These are phyloP conservation scores for Esox masquinongy DNA, from an alignment of 2,797 vertebrate species.

Conservation along the genomic window DNA sequence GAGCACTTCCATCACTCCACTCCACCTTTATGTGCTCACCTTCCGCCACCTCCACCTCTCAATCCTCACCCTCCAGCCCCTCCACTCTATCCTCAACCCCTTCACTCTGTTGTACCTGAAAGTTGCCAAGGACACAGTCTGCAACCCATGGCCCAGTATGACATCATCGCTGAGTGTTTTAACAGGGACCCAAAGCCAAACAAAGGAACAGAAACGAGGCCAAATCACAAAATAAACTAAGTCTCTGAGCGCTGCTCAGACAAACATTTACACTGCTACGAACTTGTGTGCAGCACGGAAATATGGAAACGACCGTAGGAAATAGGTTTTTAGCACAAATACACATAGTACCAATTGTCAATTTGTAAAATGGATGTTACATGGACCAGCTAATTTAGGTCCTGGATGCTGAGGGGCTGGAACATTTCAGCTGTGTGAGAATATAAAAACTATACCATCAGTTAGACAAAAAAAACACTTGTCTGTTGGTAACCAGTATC, in stretches of 20 bases:
- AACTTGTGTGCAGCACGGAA: not conserved
- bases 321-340: not conserved
- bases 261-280: conserved; percentile 11
- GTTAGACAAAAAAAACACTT: too few relatives aligned
- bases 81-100: not conserved
- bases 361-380: not conserved
- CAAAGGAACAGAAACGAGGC: conserved; percentile 3
- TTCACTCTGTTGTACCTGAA: not conserved
- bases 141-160: conserved; percentile 5
- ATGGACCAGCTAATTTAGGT: not conserved
- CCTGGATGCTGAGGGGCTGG: not conserved
- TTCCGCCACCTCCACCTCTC: not conserved
- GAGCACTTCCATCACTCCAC: too few relatives aligned
- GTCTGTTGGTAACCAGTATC: too few relatives aligned
- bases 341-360: not conserved
- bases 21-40: not conserved
- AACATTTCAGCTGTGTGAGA: not conserved
- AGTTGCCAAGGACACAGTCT: not conserved
- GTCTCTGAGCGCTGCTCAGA: not conserved
- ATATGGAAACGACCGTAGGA: not conserved
- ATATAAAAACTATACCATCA: not conserved
- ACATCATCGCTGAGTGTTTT: conserved; percentile 3
- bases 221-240: conserved; percentile 15
- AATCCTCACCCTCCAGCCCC: not conserved
- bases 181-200: conserved; percentile 11